Evolutionary conservation across 2,797 vertebrate species (phyloP), one percentile per base, ranked within the genome.

Genomic region (Danio kyathit): DNA sequence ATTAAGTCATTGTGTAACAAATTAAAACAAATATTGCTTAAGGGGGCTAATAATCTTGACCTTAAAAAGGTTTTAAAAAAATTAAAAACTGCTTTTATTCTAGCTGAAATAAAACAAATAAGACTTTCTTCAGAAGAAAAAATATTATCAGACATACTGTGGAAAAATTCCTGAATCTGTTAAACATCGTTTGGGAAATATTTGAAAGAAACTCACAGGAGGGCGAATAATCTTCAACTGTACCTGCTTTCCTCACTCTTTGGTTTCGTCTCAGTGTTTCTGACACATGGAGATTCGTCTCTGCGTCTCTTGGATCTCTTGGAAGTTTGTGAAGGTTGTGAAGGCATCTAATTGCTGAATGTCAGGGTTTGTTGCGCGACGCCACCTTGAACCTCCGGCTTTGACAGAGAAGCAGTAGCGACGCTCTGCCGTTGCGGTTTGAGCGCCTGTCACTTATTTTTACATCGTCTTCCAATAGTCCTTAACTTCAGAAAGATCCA

Each of bases 321-420:
- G 61, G 74, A 83, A 29, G 83, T 82, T 84, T 86, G 77, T 61
- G 84, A 85, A 74, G 72, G 67, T 71, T 77, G 83, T 87, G 82
- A 83, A 63, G 72, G 84, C 63, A 54, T 82, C 70, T 73, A 82
- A 83, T 87, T 85, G 86, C 84, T 57, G 84, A 85, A 69, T 79
- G 79, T 87, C 82, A 83, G 57, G 56, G 75, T 79, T 72, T 52
- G 77, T 80, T 82, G 70, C 7, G 66, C 85, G 86, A 87, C 86
- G 79, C 81, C 74, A 82, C 86, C 86, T 86, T 86, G 86, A 87
- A 86, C 84, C 84, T 83, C 21, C 40, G 59, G 75, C 74, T 79
- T 63, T 76, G 82, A 84, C 79, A 80, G 69, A 79, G 72, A 70
- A 21, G 41, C 61, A 52, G 54, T 38, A 46, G 41, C 43, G 7